These are phyloP conservation scores for Aphelenchoides fujianensis DNA, from an alignment of 1,140 invertebrate species.

Conservation along the genomic window DNA sequence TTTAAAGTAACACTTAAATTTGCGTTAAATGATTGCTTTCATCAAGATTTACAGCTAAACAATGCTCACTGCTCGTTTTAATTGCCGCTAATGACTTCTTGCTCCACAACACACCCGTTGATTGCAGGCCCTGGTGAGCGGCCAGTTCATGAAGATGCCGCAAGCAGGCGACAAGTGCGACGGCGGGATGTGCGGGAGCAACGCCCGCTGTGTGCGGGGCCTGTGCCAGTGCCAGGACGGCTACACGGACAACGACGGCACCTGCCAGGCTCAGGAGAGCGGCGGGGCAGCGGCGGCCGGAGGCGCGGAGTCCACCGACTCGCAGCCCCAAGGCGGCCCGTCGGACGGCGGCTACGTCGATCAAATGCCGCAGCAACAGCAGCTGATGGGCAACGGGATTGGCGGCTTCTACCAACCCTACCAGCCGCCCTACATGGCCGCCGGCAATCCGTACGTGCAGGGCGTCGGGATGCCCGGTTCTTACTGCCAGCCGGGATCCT, in stretches of 20 bases:
- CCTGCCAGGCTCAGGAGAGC: conserved; percentile 14
- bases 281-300: not conserved
- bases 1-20: no score
- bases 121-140: conserved; percentile 11
- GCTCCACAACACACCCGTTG: no score
- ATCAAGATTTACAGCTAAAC: no score
- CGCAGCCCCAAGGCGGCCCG: not conserved
- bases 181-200: conserved; percentile 23
- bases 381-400: conserved; percentile 1
- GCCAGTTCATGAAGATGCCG: conserved; percentile 30
- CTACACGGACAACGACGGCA: conserved; percentile 26
- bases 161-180: conserved; percentile 38
- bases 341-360: conserved; percentile 1
- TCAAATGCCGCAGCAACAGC: conserved; percentile 17
- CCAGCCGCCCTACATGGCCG: not conserved
- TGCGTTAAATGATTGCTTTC: no score
- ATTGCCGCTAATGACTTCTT: no score
- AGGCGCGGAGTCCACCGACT: conserved; percentile 21
- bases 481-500: conserved; percentile 27
- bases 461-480: not conserved
- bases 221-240: conserved; percentile 39
- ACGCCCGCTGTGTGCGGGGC: conserved; percentile 31
- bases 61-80: no score
- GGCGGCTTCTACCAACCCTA: conserved; percentile 1
- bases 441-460: not conserved